These are phyloP conservation scores for Ips typographus DNA, from an alignment of 1,140 invertebrate genomes.

Conservation along the genomic window DNA sequence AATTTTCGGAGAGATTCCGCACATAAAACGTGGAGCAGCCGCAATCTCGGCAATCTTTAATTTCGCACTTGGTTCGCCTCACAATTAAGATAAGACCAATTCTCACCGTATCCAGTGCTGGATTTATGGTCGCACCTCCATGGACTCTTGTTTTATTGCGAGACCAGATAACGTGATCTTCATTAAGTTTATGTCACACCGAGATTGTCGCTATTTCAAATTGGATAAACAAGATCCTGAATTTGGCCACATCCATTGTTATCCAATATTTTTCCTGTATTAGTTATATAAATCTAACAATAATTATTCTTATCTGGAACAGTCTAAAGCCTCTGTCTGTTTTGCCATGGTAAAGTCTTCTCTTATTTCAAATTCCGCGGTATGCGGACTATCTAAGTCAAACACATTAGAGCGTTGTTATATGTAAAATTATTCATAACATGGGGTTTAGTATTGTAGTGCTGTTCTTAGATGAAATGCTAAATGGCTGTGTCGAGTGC, in stretches of 20 bases:
- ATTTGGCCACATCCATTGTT: too few species aligned
- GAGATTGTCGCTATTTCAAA: too few species aligned
- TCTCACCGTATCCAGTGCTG: conserved; percentile 12
- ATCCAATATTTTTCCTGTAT: too few species aligned
- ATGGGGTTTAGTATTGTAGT: conserved; percentile 25
- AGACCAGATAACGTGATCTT: conserved; percentile 5
- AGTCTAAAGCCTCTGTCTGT: too few species aligned
- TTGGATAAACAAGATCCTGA: too few species aligned
- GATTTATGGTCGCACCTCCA: conserved; percentile 15
- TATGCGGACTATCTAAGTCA: conserved; percentile 25
- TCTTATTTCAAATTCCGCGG: conserved; percentile 22
- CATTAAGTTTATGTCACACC: conserved; percentile 6
- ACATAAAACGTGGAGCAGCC: conserved; percentile 1
- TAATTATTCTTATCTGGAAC: too few species aligned
- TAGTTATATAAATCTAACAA: too few species aligned
- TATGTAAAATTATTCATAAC: conserved; percentile 36
- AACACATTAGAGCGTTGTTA: conserved; percentile 33
- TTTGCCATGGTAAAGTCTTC: too few species aligned
- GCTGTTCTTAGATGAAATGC: conserved; percentile 26
- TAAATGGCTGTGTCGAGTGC: conserved; percentile 29
- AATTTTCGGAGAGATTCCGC: conserved; percentile 12
- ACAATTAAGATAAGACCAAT: conserved; percentile 22
- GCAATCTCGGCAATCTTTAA: conserved; percentile 15
- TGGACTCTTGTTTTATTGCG: conserved; percentile 17
- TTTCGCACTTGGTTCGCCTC: conserved; percentile 17